Percentiles rank a stretch among this genome's conserved stretches.
These are phyloP conservation scores for Cephus nigrinus DNA, from an alignment of 2,888 invertebrate genomes.

Conservation along the genomic window DNA sequence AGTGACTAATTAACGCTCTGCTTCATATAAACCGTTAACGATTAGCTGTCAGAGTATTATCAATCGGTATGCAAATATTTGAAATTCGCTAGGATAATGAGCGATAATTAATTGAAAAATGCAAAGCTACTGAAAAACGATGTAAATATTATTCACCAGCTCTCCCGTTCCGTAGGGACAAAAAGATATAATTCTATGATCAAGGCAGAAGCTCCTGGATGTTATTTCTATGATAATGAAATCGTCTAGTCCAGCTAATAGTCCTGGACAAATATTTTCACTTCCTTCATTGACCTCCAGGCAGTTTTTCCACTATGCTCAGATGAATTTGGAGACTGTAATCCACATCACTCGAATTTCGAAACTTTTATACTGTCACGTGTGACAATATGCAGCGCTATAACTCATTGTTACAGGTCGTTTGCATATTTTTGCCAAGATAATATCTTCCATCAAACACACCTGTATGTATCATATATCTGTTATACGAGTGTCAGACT, in stretches of 20 bases:
- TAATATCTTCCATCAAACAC: not conserved
- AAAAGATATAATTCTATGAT: not conserved
- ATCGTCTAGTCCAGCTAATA: not conserved
- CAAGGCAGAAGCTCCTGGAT: not conserved
- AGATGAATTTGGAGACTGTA: too few relatives aligned
- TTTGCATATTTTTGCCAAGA: conserved; percentile 10
- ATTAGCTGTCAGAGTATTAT: not conserved
- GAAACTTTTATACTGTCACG: not conserved
- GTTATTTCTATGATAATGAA: not conserved
- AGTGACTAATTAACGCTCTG: not conserved
- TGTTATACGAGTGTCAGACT: not conserved
- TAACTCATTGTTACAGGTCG: conserved; percentile 24
- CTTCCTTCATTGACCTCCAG: not conserved
- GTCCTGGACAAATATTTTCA: not conserved
- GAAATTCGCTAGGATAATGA: not conserved
- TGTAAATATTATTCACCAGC: not conserved
- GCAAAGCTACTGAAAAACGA: not conserved
- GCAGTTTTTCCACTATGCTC: not conserved
- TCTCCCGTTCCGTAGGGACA: not conserved
- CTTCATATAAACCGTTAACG: not conserved
- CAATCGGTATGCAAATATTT: not conserved
- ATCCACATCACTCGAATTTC: too few relatives aligned
- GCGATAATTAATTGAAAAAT: not conserved
- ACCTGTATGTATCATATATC: not conserved
- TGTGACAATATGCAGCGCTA: not conserved